These are phyloP conservation scores for Phyllotreta striolata DNA, from an alignment of 2,888 invertebrate species.

Conservation along the genomic window DNA sequence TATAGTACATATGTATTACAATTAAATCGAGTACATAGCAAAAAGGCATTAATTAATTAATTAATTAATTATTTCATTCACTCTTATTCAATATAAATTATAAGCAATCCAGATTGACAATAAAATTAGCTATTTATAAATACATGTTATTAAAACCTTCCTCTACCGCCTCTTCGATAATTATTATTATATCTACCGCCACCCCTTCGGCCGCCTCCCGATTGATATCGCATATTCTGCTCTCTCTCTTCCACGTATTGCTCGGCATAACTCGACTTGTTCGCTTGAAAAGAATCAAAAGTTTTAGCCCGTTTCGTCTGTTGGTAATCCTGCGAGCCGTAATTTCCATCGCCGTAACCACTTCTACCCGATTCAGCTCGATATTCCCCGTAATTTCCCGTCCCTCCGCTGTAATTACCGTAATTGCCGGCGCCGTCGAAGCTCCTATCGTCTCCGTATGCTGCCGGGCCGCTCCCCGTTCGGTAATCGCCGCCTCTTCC, in stretches of 20 bases:
- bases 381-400: slow-evolving; percentile 39
- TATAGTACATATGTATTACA: too few species aligned
- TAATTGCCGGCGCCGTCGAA: slow-evolving; percentile 50
- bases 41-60: too few species aligned
- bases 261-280: slow-evolving; percentile 58
- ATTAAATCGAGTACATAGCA: too few species aligned
- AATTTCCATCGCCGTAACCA: slow-evolving; percentile 57
- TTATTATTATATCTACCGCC: slow-evolving; percentile 36
- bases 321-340: slow-evolving; percentile 50
- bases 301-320: slow-evolving; percentile 58
- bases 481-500: slow-evolving; percentile 36
- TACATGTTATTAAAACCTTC: too few species aligned
- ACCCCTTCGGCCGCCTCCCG: slow-evolving; percentile 48
- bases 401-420: slow-evolving; percentile 18
- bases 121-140: too few species aligned
- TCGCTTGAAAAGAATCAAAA: slow-evolving; percentile 59
- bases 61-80: too few species aligned
- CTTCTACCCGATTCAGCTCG: slow-evolving; percentile 53
- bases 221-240: slow-evolving; percentile 58
- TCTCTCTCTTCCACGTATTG: slow-evolving; percentile 60
- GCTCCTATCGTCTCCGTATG: slow-evolving; percentile 33
- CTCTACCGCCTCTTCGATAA: slow-evolving; percentile 41
- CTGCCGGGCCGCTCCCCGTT: slow-evolving; percentile 21
- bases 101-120: too few species aligned
- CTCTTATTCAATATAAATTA: too few species aligned